phyloP scores from a whole-genome alignment of 1,140 invertebrate species.

The Drosophila jambulina region DNA sequence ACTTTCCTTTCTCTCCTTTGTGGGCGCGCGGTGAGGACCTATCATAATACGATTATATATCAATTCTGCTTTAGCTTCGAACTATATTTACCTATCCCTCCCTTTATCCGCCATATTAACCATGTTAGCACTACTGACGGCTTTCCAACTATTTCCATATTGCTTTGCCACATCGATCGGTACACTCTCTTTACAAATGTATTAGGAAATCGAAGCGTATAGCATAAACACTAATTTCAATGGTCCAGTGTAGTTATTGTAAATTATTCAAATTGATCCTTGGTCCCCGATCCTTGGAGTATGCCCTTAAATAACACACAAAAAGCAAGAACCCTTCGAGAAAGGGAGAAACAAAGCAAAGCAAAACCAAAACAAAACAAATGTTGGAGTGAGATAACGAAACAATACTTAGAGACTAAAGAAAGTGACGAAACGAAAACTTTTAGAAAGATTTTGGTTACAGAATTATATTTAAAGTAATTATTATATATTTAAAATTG shows the following conservation, averaged over 20 bases:
- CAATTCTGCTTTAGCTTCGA: conserved; percentile 24
- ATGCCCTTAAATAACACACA: conserved; percentile 65
- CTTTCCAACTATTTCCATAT: conserved; percentile 18
- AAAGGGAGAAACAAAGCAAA: conserved; percentile 3
- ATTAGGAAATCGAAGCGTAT: conserved; percentile 40
- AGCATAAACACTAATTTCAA: conserved; percentile 52
- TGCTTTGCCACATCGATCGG: conserved; percentile 35
- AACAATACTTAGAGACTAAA: conserved; percentile 85
- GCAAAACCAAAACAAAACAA: conserved; percentile 24
- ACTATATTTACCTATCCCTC: conserved; percentile 19
- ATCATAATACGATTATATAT: conserved; percentile 19
- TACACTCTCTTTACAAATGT: conserved; percentile 38
- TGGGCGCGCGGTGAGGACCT: conserved; percentile 27
- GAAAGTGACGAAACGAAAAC: conserved; percentile 72
- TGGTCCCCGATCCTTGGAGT: conserved; percentile 41
- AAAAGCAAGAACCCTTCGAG: neutral
- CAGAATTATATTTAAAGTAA: conserved; percentile 73
- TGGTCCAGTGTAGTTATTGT: conserved; percentile 78
- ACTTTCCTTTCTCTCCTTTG: conserved; percentile 19
- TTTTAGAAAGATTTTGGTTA: conserved; percentile 80
- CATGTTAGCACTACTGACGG: conserved; percentile 7
- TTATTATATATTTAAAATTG: conserved; percentile 50
- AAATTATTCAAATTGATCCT: conserved; percentile 70
- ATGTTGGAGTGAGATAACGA: conserved; percentile 85
- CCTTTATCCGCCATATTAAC: conserved; percentile 22